phyloP scores from a whole-genome alignment of 1,140 invertebrate genomes.

The Phortica variegata region DNA sequence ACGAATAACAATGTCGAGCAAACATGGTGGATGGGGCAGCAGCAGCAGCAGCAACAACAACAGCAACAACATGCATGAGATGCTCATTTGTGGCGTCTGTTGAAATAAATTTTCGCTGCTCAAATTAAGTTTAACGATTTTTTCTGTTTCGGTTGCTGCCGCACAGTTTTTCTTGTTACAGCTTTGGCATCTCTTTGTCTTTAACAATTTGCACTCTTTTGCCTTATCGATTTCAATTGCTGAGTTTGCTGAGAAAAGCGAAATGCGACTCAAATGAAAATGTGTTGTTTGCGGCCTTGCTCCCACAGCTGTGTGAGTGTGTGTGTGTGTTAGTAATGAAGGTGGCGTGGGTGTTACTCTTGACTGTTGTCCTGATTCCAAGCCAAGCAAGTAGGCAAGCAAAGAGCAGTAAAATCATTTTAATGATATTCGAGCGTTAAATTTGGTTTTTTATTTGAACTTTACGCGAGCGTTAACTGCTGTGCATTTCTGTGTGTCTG shows the following conservation, averaged over 20 bases:
- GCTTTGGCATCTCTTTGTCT: slow-evolving; percentile 30
- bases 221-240: slow-evolving; percentile 47
- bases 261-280: too few species aligned
- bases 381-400: too few species aligned
- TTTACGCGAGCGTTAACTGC: slow-evolving; percentile 18
- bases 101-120: slow-evolving; percentile 42
- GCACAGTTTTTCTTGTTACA: too few species aligned
- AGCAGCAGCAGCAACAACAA: background rate
- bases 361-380: too few species aligned
- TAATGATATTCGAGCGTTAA: slow-evolving; percentile 53
- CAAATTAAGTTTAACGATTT: slow-evolving; percentile 49
- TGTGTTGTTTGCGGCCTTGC: too few species aligned
- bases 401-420: slow-evolving; percentile 45
- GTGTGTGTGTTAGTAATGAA: too few species aligned
- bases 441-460: slow-evolving; percentile 51
- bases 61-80: background rate
- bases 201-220: slow-evolving; percentile 17
- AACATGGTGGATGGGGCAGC: background rate
- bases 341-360: too few species aligned
- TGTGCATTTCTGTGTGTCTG: too few species aligned
- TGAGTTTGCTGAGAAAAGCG: too few species aligned
- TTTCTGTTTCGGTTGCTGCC: slow-evolving; percentile 7
- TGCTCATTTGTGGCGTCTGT: background rate
- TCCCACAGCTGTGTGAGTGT: too few species aligned
- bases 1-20: slow-evolving; percentile 4